phyloP scores from a whole-genome alignment of 2,797 vertebrate genomes.

The Arctocebus calabarensis region DNA sequence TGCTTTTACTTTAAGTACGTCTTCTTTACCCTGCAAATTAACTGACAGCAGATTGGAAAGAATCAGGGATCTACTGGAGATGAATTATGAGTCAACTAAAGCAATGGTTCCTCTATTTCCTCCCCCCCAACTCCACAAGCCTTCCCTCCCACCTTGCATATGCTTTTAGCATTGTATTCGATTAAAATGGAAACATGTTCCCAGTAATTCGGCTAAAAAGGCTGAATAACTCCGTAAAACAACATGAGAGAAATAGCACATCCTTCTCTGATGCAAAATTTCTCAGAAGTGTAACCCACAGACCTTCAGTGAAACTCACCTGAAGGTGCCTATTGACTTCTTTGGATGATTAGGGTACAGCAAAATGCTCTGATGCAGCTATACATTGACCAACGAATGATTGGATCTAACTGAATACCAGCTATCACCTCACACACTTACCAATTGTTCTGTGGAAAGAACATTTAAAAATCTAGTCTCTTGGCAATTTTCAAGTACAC shows the following conservation, averaged over 20 bases:
- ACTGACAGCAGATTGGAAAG: constrained; percentile 5
- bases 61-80: neutral
- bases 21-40: constrained; percentile 29
- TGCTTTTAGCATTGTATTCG: neutral
- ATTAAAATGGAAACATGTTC: neutral
- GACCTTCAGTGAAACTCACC: neutral
- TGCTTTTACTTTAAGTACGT: constrained; percentile 30
- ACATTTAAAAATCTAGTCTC: neutral
- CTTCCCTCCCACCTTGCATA: neutral
- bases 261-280: neutral
- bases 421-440: neutral
- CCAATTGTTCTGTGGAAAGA: neutral
- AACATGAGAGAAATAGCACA: neutral
- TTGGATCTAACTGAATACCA: neutral
- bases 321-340: neutral
- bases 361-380: neutral
- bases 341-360: neutral
- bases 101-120: neutral
- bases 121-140: neutral
- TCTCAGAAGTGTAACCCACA: neutral
- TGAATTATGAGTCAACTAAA: neutral
- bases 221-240: neutral
- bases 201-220: neutral
- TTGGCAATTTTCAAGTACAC: neutral
- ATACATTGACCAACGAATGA: neutral